Conservation (phyloP, 2,888 invertebrate genomes). For the Netelia fuscicornis region DNA sequence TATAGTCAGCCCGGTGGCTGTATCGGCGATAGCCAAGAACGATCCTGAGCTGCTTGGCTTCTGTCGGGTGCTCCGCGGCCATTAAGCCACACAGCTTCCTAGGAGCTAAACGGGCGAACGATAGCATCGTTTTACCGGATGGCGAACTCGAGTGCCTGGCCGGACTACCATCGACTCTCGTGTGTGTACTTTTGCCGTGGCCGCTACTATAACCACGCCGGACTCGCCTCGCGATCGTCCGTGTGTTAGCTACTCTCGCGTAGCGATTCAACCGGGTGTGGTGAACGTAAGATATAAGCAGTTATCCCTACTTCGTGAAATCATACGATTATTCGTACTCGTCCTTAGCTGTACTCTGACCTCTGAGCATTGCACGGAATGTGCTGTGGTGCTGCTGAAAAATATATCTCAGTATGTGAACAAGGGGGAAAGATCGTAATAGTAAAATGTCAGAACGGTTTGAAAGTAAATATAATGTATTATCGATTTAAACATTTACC, state of each 20-base stretch:
- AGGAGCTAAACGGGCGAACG: slow-evolving; percentile 70
- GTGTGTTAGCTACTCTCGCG: slow-evolving; percentile 30
- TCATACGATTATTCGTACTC: slow-evolving; percentile 43
- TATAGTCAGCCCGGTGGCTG: slow-evolving; percentile 54
- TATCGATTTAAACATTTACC: no score
- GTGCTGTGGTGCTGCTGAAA: no score
- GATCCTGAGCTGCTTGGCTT: slow-evolving; percentile 37
- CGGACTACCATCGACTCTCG: slow-evolving; percentile 33
- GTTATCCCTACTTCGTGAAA: slow-evolving; percentile 42
- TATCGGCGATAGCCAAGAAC: slow-evolving; percentile 63
- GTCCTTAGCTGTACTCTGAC: slow-evolving; percentile 58
- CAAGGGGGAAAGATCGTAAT: no score
- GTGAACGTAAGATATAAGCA: slow-evolving; percentile 45
- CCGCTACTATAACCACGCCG: slow-evolving; percentile 23
- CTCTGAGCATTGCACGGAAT: background rate
- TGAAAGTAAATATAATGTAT: no score
- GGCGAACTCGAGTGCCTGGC: slow-evolving; percentile 44
- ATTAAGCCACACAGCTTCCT: slow-evolving; percentile 69
- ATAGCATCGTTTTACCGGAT: slow-evolving; percentile 66
- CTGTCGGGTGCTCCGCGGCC: slow-evolving; percentile 45
- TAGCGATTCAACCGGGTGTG: slow-evolving; percentile 62
- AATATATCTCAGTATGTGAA: no score
- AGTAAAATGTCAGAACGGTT: no score
- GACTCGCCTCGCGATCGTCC: slow-evolving; percentile 3
- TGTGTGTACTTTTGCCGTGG: slow-evolving; percentile 14